Conservation (phyloP, 1,140 invertebrate species). For the Diploscapter pachys region DNA sequence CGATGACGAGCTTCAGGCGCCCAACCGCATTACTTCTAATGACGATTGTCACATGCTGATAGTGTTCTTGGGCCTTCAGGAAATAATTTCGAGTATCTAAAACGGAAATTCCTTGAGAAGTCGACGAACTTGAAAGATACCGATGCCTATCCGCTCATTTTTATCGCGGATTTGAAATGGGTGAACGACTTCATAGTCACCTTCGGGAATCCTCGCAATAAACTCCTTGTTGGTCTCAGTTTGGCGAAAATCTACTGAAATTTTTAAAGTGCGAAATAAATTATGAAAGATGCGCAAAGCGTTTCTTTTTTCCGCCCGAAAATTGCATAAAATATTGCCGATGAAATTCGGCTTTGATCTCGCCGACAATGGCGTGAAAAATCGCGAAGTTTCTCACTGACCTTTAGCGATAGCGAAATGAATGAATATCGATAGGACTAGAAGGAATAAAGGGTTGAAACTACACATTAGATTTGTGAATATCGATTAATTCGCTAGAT, state of each 20-base stretch:
- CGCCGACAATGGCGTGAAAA: no score
- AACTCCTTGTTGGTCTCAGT: slow-evolving; percentile 55
- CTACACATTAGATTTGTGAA: no score
- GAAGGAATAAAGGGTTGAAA: no score
- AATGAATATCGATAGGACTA: no score
- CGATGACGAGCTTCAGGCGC: slow-evolving; percentile 49
- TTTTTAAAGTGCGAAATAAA: not conserved
- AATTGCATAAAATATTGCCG: not conserved
- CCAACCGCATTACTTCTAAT: slow-evolving; percentile 38
- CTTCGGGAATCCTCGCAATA: slow-evolving; percentile 50
- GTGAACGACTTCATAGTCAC: slow-evolving; percentile 57
- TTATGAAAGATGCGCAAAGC: no score
- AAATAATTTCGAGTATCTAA: slow-evolving; percentile 55
- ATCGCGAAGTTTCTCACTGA: slow-evolving; percentile 6
- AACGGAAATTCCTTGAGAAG: slow-evolving; percentile 4
- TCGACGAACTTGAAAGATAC: slow-evolving; percentile 1
- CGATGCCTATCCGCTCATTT: slow-evolving; percentile 58
- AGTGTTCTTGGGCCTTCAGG: slow-evolving; percentile 53
- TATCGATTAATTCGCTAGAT: no score
- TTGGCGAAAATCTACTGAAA: slow-evolving; percentile 48
- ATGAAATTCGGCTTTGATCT: no score
- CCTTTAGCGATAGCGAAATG: slow-evolving; percentile 4
- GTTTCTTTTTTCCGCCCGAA: slow-evolving; percentile 8
- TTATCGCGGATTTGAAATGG: slow-evolving; percentile 58
- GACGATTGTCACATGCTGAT: slow-evolving; percentile 52